These are phyloP conservation scores for Entomobrya multifasciata DNA, from an alignment of 2,888 invertebrate genomes.

Conservation along the genomic window DNA sequence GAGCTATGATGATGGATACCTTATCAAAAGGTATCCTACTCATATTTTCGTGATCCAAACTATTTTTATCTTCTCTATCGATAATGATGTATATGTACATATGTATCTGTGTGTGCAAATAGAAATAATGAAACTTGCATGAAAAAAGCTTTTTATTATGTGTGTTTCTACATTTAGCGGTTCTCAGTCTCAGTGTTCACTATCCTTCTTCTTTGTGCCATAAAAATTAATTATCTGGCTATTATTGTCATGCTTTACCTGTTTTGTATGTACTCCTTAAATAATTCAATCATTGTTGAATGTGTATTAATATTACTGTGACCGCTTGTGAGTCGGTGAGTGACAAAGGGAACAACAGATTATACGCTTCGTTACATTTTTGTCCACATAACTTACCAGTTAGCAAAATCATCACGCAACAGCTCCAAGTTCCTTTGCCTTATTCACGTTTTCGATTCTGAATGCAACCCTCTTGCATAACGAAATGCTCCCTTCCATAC, in stretches of 20 bases:
- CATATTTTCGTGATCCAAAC: not conserved
- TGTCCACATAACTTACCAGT: constrained; percentile 16
- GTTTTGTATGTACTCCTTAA: not conserved
- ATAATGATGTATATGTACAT: too few relatives aligned
- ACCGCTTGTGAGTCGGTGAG: not conserved
- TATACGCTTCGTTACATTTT: constrained; percentile 55
- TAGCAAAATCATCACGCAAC: too few relatives aligned
- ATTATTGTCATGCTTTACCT: constrained; percentile 18
- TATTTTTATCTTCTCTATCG: constrained; percentile 29
- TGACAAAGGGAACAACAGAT: constrained; percentile 16
- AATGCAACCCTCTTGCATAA: not conserved
- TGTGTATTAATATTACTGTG: not conserved
- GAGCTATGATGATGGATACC: not conserved
- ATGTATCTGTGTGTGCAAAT: constrained; percentile 26
- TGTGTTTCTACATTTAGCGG: constrained; percentile 8
- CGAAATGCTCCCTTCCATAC: too few relatives aligned
- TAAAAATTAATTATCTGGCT: too few relatives aligned
- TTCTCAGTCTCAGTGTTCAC: constrained; percentile 14
- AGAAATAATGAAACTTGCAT: too few relatives aligned
- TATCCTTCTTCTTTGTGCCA: too few relatives aligned
- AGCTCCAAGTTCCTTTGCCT: not conserved
- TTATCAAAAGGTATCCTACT: not conserved
- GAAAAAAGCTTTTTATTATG: constrained; percentile 33
- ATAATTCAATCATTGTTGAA: constrained; percentile 22
- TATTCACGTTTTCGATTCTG: not conserved